These are phyloP conservation scores for Naso thynnoides DNA, from an alignment of 2,797 vertebrate species.

Conservation along the genomic window DNA sequence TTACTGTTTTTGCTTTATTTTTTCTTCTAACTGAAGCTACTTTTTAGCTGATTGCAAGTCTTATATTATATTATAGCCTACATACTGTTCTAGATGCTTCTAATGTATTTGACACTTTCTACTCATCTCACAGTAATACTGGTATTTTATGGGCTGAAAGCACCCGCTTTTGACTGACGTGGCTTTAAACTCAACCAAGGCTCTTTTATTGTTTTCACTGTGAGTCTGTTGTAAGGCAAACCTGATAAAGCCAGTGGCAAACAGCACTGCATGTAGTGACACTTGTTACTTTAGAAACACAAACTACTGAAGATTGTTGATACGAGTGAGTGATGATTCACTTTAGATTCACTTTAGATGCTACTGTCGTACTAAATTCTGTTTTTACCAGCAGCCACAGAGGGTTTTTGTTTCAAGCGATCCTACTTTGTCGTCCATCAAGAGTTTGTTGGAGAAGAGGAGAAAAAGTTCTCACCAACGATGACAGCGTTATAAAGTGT, in stretches of 20 bases:
- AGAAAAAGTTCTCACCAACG: neutral
- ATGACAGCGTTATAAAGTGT: neutral
- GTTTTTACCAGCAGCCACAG: neutral
- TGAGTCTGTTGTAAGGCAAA: neutral
- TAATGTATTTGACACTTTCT: too few relatives aligned
- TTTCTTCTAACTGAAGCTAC: neutral
- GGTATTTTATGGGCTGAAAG: neutral
- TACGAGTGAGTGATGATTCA: conserved; percentile 16
- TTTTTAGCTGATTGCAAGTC: neutral
- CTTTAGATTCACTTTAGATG: conserved; percentile 20
- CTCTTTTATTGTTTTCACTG: conserved; percentile 4
- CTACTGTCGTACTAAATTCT: conserved; percentile 5
- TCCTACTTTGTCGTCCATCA: conserved; percentile 26
- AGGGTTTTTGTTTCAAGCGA: conserved; percentile 23
- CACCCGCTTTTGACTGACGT: neutral
- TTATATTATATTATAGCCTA: neutral
- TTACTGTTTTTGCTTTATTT: neutral
- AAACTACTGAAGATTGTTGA: neutral
- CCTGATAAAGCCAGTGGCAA: conserved; percentile 11
- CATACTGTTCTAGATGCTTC: neutral
- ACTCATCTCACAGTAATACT: neutral
- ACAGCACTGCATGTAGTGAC: neutral
- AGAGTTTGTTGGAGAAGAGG: conserved; percentile 19
- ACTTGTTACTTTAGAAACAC: conserved; percentile 20
- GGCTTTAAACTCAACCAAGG: neutral